These are phyloP conservation scores for Nothura maculosa DNA, from an alignment of 2,797 vertebrate species.

Conservation along the genomic window DNA sequence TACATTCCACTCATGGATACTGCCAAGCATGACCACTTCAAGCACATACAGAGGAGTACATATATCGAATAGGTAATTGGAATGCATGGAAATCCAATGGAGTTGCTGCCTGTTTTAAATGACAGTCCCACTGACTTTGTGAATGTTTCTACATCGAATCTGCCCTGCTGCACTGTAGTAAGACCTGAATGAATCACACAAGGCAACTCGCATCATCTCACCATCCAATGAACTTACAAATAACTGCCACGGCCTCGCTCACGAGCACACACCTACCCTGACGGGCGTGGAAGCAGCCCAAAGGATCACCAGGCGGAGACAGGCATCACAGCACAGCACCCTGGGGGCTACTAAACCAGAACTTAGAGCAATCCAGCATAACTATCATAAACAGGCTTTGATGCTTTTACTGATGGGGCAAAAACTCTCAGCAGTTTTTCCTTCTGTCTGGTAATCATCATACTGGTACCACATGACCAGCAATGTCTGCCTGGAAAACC, in stretches of 20 bases:
- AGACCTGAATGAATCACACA: neutral
- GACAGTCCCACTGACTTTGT: neutral
- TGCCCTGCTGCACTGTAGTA: neutral
- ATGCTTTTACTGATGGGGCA: neutral
- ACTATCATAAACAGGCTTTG: neutral
- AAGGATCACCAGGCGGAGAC: neutral
- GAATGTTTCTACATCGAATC: neutral
- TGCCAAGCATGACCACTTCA: neutral
- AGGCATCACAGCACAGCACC: neutral
- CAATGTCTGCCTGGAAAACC: neutral
- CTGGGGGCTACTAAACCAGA: neutral
- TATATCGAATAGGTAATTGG: neutral
- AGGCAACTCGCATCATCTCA: neutral
- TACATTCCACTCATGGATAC: neutral
- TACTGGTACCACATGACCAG: neutral
- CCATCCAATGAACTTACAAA: neutral
- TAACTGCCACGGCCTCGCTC: neutral
- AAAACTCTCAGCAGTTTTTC: neutral
- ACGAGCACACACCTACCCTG: neutral
- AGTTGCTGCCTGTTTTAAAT: neutral
- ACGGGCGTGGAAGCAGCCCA: neutral
- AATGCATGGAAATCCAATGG: neutral
- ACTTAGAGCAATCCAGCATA: neutral
- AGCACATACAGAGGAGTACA: neutral
- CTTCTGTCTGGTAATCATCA: neutral